Conservation (phyloP, 30 jellyfish, hydroid and myxozoan species). For the Clytia hemisphaerica region DNA sequence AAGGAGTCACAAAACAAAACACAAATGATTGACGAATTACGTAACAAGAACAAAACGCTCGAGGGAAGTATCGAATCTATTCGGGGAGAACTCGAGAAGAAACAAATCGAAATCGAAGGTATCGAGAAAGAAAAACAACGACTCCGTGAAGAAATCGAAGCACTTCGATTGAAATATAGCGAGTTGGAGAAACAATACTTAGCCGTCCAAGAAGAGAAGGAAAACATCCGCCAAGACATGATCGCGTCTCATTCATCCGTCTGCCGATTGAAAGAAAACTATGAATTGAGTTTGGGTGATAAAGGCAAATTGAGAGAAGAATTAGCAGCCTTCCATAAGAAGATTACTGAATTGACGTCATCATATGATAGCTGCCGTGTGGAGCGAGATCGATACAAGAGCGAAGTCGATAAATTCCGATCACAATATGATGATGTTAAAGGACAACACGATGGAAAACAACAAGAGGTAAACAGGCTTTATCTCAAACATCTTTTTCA, state of each 20-base stretch:
- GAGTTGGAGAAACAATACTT: constrained; percentile 77
- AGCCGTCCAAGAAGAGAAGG: constrained; percentile 90
- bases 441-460: constrained; percentile 50
- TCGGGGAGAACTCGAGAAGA: constrained; percentile 82
- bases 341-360: constrained; percentile 70
- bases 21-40: constrained; percentile 66
- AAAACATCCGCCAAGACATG: constrained; percentile 88
- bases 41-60: constrained; percentile 72
- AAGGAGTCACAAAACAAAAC: constrained; percentile 65
- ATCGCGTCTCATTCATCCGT: constrained; percentile 89
- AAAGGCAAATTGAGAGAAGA: constrained; percentile 89
- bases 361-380: constrained; percentile 68
- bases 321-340: constrained; percentile 80
- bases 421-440: constrained; percentile 63
- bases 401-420: constrained; percentile 44
- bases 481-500: too few relatives aligned
- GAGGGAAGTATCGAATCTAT: constrained; percentile 81
- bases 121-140: constrained; percentile 75
- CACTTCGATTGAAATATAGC: constrained; percentile 49
- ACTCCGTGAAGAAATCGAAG: constrained; percentile 74
- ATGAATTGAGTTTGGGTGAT: constrained; percentile 91
- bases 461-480: constrained; percentile 65
- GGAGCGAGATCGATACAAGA: constrained; percentile 64
- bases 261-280: constrained; percentile 87
- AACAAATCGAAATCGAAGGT: constrained; percentile 67